phyloP scores from a whole-genome alignment of 2,113 vertebrate species.

The Peromyscus polionotus region DNA sequence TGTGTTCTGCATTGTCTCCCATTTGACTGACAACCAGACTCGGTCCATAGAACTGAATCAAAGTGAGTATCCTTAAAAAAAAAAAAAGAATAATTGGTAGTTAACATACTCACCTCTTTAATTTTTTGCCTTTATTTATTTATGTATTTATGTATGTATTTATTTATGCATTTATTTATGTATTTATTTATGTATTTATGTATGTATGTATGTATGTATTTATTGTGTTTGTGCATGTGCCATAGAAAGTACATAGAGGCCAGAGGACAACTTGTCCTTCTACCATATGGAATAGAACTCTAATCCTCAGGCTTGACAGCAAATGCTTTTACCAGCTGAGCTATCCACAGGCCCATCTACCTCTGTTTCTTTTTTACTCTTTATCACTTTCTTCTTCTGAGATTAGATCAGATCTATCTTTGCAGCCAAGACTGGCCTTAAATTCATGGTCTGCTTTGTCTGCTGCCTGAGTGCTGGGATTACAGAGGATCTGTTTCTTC shows the following conservation, averaged over 20 bases:
- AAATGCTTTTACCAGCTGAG: not conserved
- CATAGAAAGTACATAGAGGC: too few species aligned
- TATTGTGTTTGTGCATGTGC: not conserved
- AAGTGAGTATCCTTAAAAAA: too few species aligned
- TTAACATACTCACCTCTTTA: too few species aligned
- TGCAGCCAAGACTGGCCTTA: not conserved
- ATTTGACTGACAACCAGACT: slow-evolving; percentile 72
- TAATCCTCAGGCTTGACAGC: too few species aligned
- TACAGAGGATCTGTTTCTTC: not conserved
- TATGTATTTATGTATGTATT: not conserved
- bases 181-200: not conserved
- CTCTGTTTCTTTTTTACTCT: not conserved
- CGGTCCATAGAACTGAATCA: not conserved
- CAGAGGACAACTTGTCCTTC: not conserved
- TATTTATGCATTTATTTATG: not conserved
- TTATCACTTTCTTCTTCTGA: not conserved
- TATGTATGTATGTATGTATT: not conserved
- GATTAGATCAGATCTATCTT: not conserved
- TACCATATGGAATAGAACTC: not conserved
- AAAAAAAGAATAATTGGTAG: too few species aligned
- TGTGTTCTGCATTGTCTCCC: slow-evolving; percentile 80
- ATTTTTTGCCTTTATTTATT: not conserved
- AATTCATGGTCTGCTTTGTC: not conserved
- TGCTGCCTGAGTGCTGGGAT: not conserved
- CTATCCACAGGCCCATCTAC: not conserved